These are phyloP conservation scores for Morpho achilles DNA, from an alignment of 2,888 invertebrate genomes.

Conservation along the genomic window DNA sequence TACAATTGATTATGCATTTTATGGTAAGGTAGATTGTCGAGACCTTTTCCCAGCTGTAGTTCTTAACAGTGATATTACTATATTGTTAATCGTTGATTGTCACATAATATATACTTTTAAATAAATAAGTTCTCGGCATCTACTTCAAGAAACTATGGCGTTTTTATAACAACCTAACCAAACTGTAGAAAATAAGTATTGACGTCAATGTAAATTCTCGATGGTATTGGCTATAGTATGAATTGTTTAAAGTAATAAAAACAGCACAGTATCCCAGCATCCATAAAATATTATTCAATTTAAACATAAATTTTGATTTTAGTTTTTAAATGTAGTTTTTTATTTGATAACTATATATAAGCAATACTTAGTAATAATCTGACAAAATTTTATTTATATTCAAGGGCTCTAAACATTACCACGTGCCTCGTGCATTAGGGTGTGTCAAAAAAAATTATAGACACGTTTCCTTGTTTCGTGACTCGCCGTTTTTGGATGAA, in stretches of 20 bases:
- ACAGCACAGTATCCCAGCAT: neutral
- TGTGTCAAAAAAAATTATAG: conserved; percentile 14
- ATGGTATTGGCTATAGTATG: neutral
- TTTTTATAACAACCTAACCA: no score
- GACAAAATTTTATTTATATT: conserved; percentile 1
- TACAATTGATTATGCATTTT: no score
- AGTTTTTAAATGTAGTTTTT: neutral
- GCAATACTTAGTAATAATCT: neutral
- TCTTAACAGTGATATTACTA: no score
- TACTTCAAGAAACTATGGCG: no score
- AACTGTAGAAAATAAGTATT: no score
- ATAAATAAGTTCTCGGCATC: no score
- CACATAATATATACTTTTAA: no score
- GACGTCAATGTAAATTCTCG: no score
- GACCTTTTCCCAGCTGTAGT: no score
- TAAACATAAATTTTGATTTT: neutral
- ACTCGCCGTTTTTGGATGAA: conserved; percentile 17
- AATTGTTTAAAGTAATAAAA: neutral
- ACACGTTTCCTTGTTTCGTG: conserved; percentile 16
- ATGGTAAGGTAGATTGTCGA: no score
- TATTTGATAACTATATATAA: neutral
- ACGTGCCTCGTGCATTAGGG: conserved; percentile 19
- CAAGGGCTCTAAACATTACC: conserved; percentile 8
- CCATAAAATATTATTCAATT: neutral
- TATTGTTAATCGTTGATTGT: no score